Base-by-base conservation (phyloP, 2,113 vertebrate genomes). In the Chascanopsetta lugubris region DNA sequence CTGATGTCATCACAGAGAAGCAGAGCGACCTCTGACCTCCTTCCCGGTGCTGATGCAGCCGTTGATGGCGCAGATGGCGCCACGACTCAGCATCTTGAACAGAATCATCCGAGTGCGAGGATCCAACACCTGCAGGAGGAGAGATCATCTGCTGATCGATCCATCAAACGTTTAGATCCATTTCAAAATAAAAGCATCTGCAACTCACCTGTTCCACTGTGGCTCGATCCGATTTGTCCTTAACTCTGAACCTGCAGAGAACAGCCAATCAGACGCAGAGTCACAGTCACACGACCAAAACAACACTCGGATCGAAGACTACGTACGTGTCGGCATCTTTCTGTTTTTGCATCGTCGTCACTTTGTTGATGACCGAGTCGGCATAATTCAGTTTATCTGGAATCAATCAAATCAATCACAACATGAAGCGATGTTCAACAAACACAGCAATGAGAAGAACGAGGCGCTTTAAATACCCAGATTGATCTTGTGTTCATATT, bases 1-100 rank as follows among this genome's bases (percentile, higher is more conserved):
- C 55, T n/a, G 13, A 45, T 8, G n/a, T n/a, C n/a, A n/a, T n/a
- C n/a, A n/a, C n/a, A n/a, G n/a, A n/a, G n/a, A n/a, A n/a, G n/a
- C n/a, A n/a, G 1, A 6, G 11, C 9, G 17, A 47, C 27, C 0
- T 3, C 72, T 86, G 74, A 95, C 97, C 88, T 99, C 97, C 74
- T 99, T 99, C 18, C 97, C 97, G 0, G 96, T 99, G 85, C 97
- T 99, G 85, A 99, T 96, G 74, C 97, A 99, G 80, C 97, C 97
- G n/a, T 98, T 94, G 79, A 99, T 99, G 69, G 96, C 94, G 1
- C 94, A 84, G 86, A 99, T 96, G 46, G 96, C 45, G 5, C 94
- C 95, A 85, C 96, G 92, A 42, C 86, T 95, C 29, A 99, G 84
- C 96, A 99, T 96, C 92, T 98, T 99, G 83, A 99, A 99, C 6